Evolutionary conservation across 2,797 vertebrate genomes (phyloP).

Genomic region (Myoxocephalus aenaeus): DNA sequence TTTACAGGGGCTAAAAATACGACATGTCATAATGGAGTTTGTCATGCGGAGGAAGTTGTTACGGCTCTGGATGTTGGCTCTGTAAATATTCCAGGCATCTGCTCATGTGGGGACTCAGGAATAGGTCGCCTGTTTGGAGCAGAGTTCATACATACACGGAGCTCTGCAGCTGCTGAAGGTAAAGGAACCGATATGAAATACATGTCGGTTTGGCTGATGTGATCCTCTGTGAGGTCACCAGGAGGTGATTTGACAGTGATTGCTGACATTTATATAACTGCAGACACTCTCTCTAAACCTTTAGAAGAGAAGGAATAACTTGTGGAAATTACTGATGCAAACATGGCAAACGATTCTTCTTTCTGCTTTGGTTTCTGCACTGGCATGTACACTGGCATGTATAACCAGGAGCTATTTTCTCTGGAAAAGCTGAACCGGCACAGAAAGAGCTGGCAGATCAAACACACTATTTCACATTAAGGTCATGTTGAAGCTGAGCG

Average conservation of each 20-base stretch:
- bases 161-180: conserved; percentile 25
- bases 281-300: conserved; percentile 33
- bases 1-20: conserved; percentile 65
- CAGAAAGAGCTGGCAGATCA: conserved; percentile 39
- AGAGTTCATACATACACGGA: conserved; percentile 40
- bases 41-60: conserved; percentile 67
- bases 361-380: conserved; percentile 23
- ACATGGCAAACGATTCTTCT: conserved; percentile 26
- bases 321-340: conserved; percentile 35
- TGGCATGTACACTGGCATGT: conserved; percentile 41
- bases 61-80: conserved; percentile 56
- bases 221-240: conserved; percentile 5
- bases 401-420: conserved; percentile 63
- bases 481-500: conserved; percentile 34
- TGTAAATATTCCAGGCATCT: conserved; percentile 61
- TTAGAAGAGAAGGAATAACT: conserved; percentile 14
- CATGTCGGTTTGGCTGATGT: conserved; percentile 18
- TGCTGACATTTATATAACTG: conserved; percentile 31
- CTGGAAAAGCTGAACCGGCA: conserved; percentile 43
- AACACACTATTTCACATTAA: conserved; percentile 44
- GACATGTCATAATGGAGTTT: conserved; percentile 62
- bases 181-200: conserved; percentile 20
- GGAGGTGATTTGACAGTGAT: conserved; percentile 25
- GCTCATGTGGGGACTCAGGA: conserved; percentile 43
- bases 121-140: conserved; percentile 36